phyloP scores from a whole-genome alignment of 2,113 vertebrate species.

The Raphicerus campestris region DNA sequence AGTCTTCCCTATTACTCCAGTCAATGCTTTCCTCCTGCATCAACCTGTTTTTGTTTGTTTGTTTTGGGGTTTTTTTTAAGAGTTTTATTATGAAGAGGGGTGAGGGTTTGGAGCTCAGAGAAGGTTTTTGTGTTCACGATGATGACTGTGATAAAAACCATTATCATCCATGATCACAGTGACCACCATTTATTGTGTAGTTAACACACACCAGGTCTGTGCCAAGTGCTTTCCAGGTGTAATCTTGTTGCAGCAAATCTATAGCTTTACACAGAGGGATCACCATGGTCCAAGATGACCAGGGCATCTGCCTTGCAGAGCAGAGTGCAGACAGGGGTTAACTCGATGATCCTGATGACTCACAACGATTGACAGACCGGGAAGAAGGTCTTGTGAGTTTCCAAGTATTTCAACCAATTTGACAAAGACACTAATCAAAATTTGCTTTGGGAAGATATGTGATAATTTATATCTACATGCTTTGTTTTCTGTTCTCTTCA shows the following conservation, averaged over 20 bases:
- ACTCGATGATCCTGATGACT: not conserved
- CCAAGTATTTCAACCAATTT: not conserved
- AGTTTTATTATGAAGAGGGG: not conserved
- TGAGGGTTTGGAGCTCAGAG: not conserved
- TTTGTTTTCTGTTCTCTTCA: not conserved
- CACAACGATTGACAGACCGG: rapidly evolving
- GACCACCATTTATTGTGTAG: not conserved
- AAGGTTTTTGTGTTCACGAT: not conserved
- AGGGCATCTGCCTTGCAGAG: not conserved
- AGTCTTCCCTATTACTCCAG: not conserved
- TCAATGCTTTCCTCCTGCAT: not conserved
- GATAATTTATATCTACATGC: not conserved
- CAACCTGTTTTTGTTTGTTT: not conserved
- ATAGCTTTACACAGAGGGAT: rapidly evolving
- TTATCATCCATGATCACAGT: not conserved
- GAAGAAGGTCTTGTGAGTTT: not conserved
- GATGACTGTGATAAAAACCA: not conserved
- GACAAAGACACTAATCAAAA: not conserved
- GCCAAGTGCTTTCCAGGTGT: not conserved
- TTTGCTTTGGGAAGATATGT: not conserved
- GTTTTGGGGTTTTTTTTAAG: not conserved
- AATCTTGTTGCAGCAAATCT: not conserved
- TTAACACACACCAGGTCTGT: not conserved
- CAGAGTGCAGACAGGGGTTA: not conserved
- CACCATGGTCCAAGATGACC: rapidly evolving